Evolutionary conservation across 2,888 invertebrate genomes (phyloP).

Genomic region (Lithosia quadra): DNA sequence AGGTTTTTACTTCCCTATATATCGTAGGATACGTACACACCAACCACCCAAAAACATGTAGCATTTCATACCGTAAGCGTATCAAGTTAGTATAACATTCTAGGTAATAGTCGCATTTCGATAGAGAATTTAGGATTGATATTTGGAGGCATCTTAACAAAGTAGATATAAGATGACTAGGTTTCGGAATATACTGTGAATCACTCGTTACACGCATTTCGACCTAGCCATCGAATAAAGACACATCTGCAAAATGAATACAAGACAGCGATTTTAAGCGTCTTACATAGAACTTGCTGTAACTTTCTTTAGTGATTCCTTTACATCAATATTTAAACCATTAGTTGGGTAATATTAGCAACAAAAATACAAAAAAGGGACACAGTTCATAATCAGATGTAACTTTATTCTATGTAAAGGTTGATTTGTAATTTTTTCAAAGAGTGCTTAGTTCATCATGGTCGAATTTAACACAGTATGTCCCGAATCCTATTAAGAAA

Average conservation of each 20-base stretch:
- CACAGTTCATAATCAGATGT: no score
- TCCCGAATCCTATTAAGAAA: conserved; percentile 31
- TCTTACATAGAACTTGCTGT: no score
- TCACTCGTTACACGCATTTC: not conserved
- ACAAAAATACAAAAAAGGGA: no score
- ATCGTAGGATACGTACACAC: not conserved
- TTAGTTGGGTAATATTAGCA: no score
- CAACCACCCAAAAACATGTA: conserved; percentile 4
- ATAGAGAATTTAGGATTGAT: conserved; percentile 45
- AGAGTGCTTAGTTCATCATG: conserved; percentile 5
- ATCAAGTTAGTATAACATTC: conserved; percentile 16
- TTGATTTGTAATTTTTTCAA: not conserved
- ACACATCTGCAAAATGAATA: no score
- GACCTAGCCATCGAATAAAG: no score
- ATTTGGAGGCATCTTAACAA: conserved; percentile 50
- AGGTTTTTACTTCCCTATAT: conserved; percentile 62
- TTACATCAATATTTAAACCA: no score
- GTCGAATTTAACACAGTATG: conserved; percentile 22
- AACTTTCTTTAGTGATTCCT: no score
- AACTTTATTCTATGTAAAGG: no score
- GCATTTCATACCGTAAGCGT: conserved; percentile 5
- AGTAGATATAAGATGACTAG: conserved; percentile 24
- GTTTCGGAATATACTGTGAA: conserved; percentile 31
- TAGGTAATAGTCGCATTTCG: conserved; percentile 19
- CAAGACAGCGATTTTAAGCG: no score